Base-by-base conservation (phyloP, 2,888 invertebrate genomes). In the Agrotis ipsilon region DNA sequence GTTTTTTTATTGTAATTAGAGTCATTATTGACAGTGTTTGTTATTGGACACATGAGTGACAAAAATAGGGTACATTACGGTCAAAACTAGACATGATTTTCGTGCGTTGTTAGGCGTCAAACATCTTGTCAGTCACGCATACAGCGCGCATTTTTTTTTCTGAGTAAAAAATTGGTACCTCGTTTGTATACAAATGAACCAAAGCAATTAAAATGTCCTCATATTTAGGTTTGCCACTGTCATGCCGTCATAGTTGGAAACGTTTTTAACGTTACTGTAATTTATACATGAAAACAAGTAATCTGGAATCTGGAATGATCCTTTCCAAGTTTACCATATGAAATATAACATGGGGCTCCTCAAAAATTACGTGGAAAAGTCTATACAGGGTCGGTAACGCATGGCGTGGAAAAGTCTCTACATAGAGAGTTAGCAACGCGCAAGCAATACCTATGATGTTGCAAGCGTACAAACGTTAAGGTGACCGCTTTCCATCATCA, bases 21-120 rank as follows among this genome's bases (percentile, higher is more conserved):
- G 24, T 48, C 43, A 66, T 78, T 63, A 75, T 43, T 5, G 5
- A 27, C 3, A n/a, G 39, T n/a, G 45, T 16, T 2, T 27, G 13
- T 51, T 39, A 64, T 60, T 52, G 49, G 3, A 62, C 24, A 59
- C 6, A 16, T 57, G 24, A 48, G 32, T 19, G 16, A 51, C 24
- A 51, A 52, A 54, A 52, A 24, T 19, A 46, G 49, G 16, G 19
- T 32, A 43, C 18, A 52, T 52, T 57, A 51, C 18, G 54, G n/a
- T 43, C 18, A n/a, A n/a, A 49, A 57, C 19, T 49, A 72, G 52
- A 24, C 58, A 68, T 67, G 27, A 75, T 60, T 27, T 27, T 60
- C 24, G 13, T 67, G 57, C 75, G 76, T 79, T 76, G 57, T 51
- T 73, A 75, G n/a, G 62, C 61, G 49, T 75, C 46, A 65, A 60